A percentile compares a stretch with the other conserved stretches of the same genome.
Evolutionary conservation across 2,113 vertebrate species (phyloP).

Genomic region (Lepidothrix coronata): DNA sequence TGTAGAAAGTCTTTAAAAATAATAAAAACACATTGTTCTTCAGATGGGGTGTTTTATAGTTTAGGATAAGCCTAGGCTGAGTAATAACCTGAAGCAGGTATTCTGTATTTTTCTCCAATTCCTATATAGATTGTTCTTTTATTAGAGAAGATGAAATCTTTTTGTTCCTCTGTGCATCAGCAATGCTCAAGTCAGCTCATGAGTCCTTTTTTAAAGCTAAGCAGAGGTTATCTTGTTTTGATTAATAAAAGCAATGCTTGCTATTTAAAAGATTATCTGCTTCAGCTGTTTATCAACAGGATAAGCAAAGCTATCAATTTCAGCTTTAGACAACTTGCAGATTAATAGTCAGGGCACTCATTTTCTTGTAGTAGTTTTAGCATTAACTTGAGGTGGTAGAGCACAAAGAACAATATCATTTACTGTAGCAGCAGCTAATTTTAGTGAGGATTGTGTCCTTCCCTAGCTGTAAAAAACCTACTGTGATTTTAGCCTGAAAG

Average conservation of each 20-base stretch:
- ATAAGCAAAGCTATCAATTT: not conserved
- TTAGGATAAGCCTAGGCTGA: not conserved
- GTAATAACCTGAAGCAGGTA: not conserved
- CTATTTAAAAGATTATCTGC: not conserved
- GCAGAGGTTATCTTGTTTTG: constrained; percentile 18
- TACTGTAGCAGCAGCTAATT: not conserved
- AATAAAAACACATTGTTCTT: not conserved
- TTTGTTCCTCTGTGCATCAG: not conserved
- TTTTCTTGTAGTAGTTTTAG: not conserved
- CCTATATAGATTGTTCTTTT: not conserved
- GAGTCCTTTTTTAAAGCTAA: not conserved
- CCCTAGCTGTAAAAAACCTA: not conserved
- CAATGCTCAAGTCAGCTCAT: not conserved
- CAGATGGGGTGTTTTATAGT: not conserved
- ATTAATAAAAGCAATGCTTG: not conserved
- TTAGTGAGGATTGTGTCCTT: not conserved
- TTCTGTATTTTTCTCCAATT: not conserved
- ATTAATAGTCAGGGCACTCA: not conserved
- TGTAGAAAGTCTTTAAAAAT: not conserved
- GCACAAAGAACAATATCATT: not conserved
- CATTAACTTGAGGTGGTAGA: not conserved
- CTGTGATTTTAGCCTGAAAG: not conserved
- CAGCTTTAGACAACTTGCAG: not conserved
- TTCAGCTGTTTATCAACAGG: not conserved
- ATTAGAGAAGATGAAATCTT: not conserved